A percentile compares a stretch with the other conserved stretches of the same genome.
Evolutionary conservation across 2,888 invertebrate species (phyloP).

Genomic region (Tubiluchus corallicola): DNA sequence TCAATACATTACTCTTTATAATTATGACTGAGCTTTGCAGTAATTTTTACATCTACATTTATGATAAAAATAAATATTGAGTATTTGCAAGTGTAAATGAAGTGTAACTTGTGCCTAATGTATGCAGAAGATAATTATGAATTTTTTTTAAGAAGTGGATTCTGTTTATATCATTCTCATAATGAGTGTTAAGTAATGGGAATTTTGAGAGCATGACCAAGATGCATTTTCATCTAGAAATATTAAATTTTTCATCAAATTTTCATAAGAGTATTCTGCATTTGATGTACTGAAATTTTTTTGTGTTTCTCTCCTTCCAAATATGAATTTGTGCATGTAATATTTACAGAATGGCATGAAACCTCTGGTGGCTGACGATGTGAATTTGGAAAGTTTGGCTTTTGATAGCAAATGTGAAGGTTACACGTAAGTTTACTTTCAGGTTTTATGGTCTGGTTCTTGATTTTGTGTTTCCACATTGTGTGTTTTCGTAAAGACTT

Average conservation of each 20-base stretch:
- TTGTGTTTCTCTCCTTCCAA: too few species aligned
- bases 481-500: too few species aligned
- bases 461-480: conserved; percentile 2
- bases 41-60: conserved; percentile 3
- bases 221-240: conserved; percentile 4
- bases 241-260: too few species aligned
- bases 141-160: too few species aligned
- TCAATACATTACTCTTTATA: too few species aligned
- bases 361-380: conserved; percentile 54
- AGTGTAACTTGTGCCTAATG: too few species aligned
- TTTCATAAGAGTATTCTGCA: too few species aligned
- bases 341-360: conserved; percentile 48
- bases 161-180: too few species aligned
- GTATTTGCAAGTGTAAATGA: neutral
- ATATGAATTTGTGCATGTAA: neutral
- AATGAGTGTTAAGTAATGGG: too few species aligned
- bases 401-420: conserved; percentile 46
- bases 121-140: too few species aligned
- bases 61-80: neutral
- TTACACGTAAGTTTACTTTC: conserved; percentile 41
- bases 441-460: neutral
- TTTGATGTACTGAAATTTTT: too few species aligned
- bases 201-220: too few species aligned
- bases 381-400: conserved; percentile 49
- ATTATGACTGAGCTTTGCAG: conserved; percentile 1